Percentiles rank a stretch among this genome's conserved stretches.
phyloP scores from a whole-genome alignment of 2,113 vertebrate genomes.

The Narcine bancroftii region DNA sequence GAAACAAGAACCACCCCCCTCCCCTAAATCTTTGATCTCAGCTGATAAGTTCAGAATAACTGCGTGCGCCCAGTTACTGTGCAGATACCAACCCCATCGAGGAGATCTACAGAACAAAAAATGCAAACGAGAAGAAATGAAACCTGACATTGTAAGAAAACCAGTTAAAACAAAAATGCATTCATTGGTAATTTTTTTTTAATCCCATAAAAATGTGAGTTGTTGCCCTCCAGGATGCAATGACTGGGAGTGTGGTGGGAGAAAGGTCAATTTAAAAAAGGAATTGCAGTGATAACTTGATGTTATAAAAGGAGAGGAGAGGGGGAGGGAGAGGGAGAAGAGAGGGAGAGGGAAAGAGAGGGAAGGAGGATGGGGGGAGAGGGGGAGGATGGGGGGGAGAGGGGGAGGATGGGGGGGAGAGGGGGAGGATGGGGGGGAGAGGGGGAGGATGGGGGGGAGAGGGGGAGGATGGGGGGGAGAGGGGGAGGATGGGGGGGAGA shows the following conservation, averaged over 20 bases:
- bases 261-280: neutral
- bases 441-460: too few species aligned
- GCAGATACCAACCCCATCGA: neutral
- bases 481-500: too few species aligned
- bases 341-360: too few species aligned
- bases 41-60: neutral
- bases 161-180: neutral
- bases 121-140: neutral
- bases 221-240: neutral
- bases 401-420: too few species aligned
- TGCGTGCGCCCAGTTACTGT: neutral
- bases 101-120: neutral
- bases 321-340: too few species aligned
- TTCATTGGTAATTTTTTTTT: too few species aligned
- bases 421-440: too few species aligned
- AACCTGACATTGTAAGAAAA: neutral
- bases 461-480: too few species aligned
- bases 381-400: too few species aligned
- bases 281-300: neutral
- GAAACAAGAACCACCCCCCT: neutral
- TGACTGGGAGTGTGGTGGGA: too few species aligned
- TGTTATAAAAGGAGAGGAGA: too few species aligned
- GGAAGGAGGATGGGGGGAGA: too few species aligned
- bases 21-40: neutral
- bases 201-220: neutral